phyloP scores from a whole-genome alignment of 2,888 invertebrate species.

The Schizaphis graminum region DNA sequence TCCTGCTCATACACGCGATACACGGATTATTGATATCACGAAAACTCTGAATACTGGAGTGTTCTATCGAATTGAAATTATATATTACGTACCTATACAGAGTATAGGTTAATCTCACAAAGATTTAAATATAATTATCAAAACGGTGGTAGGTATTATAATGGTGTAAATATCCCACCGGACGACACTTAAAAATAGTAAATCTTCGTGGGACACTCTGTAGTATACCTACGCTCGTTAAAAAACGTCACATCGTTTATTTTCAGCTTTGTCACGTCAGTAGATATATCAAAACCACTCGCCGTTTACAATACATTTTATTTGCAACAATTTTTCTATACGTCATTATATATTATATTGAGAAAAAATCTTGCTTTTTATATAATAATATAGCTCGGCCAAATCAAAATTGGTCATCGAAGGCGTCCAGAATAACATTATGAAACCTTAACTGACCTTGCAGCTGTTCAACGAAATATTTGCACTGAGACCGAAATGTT shows the following conservation, averaged over 20 bases:
- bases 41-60: background rate
- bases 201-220: background rate
- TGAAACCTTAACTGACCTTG: constrained; percentile 33
- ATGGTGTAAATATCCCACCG: background rate
- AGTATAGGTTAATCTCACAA: background rate
- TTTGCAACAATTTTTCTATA: background rate
- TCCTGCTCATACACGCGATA: background rate
- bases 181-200: background rate
- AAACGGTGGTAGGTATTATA: background rate
- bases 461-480: constrained; percentile 4
- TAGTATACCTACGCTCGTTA: background rate
- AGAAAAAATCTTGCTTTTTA: background rate
- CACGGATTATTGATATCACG: background rate
- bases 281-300: background rate
- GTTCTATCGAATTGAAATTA: background rate
- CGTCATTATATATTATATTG: background rate
- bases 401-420: background rate
- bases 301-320: background rate
- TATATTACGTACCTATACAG: background rate
- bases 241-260: background rate
- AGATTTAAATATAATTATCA: background rate
- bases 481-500: background rate
- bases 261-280: background rate
- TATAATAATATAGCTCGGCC: background rate
- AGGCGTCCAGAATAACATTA: constrained; percentile 2